These are phyloP conservation scores for Agraylea sexmaculata DNA, from an alignment of 1,140 invertebrate species.

Conservation along the genomic window DNA sequence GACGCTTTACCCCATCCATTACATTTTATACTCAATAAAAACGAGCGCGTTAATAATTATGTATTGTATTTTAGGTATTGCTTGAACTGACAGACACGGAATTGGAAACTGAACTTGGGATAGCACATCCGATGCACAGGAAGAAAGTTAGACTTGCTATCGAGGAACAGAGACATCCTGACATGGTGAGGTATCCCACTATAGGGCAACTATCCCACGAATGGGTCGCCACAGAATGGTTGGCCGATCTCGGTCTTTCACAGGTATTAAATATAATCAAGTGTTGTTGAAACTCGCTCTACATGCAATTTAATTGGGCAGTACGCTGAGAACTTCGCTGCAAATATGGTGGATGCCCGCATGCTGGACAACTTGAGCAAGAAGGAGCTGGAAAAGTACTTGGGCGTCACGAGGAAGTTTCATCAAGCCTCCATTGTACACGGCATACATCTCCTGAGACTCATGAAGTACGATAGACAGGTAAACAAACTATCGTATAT, in stretches of 20 bases:
- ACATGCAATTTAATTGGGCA: constrained; percentile 27
- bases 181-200: constrained; percentile 72
- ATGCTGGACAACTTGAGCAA: constrained; percentile 86
- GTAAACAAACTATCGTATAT: no score
- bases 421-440: constrained; percentile 89
- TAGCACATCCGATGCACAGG: constrained; percentile 80
- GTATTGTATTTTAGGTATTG: constrained; percentile 55
- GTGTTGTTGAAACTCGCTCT: not conserved
- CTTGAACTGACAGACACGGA: constrained; percentile 81
- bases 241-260: constrained; percentile 78
- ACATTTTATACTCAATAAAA: no score
- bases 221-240: constrained; percentile 86
- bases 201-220: constrained; percentile 77
- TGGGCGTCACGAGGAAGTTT: constrained; percentile 82
- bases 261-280: constrained; percentile 38
- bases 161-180: constrained; percentile 78
- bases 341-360: constrained; percentile 83
- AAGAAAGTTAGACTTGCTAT: constrained; percentile 89
- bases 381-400: constrained; percentile 86
- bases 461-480: constrained; percentile 87
- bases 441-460: constrained; percentile 78
- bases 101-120: constrained; percentile 74
- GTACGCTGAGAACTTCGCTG: constrained; percentile 78
- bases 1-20: no score
- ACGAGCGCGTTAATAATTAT: no score